Conservation (phyloP, 1,140 invertebrate genomes). For the Aphis craccivora region DNA sequence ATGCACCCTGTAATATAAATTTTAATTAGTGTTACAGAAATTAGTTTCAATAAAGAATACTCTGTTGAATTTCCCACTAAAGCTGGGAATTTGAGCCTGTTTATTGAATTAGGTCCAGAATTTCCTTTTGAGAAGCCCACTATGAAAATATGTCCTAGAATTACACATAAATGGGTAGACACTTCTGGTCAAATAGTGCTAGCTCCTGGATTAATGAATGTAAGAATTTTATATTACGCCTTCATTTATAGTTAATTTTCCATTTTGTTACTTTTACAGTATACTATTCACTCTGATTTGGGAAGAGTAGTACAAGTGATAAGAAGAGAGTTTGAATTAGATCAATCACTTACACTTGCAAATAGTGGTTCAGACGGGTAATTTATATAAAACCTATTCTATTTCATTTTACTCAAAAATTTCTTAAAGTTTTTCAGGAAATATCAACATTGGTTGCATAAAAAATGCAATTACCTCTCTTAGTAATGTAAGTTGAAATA, state of each 20-base stretch:
- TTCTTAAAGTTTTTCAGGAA: conserved; percentile 40
- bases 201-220: conserved; percentile 77
- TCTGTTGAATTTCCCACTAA: conserved; percentile 73
- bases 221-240: conserved; percentile 63
- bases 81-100: conserved; percentile 70
- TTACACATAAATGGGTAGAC: conserved; percentile 75
- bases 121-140: conserved; percentile 79
- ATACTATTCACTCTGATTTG: conserved; percentile 78
- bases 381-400: neutral
- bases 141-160: conserved; percentile 71
- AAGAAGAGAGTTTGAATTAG: conserved; percentile 77
- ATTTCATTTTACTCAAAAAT: neutral
- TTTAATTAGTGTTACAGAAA: conserved; percentile 71
- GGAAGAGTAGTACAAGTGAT: conserved; percentile 80
- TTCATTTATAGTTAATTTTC: neutral
- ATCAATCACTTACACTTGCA: conserved; percentile 66
- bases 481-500: neutral
- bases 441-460: neutral
- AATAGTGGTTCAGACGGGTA: conserved; percentile 62
- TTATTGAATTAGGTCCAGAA: conserved; percentile 71
- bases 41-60: conserved; percentile 75
- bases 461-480: conserved; percentile 25
- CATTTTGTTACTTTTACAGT: conserved; percentile 65
- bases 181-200: conserved; percentile 71
- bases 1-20: neutral